A percentile compares a stretch with the other conserved stretches of the same genome.
phyloP scores from a whole-genome alignment of 2,797 vertebrate genomes.

The Mus spretus region DNA sequence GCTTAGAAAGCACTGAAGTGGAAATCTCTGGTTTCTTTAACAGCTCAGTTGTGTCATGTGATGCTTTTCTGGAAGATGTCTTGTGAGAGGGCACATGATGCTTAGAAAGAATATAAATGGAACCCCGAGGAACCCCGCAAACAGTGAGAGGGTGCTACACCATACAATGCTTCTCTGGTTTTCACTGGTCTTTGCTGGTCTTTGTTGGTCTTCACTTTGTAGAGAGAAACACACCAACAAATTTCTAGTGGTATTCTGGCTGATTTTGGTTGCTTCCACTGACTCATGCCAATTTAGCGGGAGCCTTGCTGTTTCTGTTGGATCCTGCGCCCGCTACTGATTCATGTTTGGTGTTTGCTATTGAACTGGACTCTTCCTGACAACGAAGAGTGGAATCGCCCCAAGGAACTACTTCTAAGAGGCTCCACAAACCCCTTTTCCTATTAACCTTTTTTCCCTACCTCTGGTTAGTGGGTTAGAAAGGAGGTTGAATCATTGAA shows the following conservation, averaged over 20 bases:
- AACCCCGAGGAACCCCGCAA: not conserved
- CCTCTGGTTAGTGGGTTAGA: not conserved
- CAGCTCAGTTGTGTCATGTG: not conserved
- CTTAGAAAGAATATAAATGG: not conserved
- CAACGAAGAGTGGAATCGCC: not conserved
- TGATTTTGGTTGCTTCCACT: not conserved
- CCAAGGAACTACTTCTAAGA: not conserved
- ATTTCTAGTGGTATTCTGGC: not conserved
- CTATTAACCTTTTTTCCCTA: not conserved
- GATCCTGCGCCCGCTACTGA: not conserved
- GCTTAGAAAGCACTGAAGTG: not conserved
- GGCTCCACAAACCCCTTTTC: not conserved
- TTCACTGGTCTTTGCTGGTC: not conserved
- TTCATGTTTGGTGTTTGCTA: not conserved
- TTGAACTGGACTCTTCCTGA: not conserved
- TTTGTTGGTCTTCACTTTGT: not conserved
- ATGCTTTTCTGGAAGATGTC: not conserved
- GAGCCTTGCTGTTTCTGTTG: not conserved
- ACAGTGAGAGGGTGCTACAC: not conserved
- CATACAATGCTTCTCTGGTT: not conserved
- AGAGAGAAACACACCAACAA: not conserved
- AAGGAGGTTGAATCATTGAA: not conserved
- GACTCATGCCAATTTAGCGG: not conserved
- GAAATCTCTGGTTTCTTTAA: not conserved
- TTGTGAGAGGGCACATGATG: not conserved